These are phyloP conservation scores for Saguinus midas DNA, from an alignment of 2,113 vertebrate genomes.

Conservation along the genomic window DNA sequence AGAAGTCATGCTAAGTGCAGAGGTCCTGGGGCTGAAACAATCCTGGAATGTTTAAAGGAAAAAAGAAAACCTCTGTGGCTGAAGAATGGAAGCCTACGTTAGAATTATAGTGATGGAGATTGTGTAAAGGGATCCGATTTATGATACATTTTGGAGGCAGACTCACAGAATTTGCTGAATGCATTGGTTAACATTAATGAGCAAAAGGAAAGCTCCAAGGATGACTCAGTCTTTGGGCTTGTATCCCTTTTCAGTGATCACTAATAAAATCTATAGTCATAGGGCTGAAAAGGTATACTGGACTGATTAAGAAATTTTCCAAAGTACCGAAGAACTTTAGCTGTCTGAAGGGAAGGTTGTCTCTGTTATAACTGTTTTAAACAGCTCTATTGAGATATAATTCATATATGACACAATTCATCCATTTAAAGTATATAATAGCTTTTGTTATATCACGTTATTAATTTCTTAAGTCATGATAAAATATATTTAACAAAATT, in stretches of 20 bases:
- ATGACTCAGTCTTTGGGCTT: background rate
- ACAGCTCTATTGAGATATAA: background rate
- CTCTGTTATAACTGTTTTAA: background rate
- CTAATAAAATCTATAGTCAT: background rate
- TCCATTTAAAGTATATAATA: background rate
- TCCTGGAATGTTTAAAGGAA: background rate
- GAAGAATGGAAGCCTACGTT: background rate
- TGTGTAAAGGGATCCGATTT: background rate
- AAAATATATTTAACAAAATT: constrained; percentile 1
- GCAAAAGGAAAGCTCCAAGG: background rate
- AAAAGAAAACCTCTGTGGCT: background rate
- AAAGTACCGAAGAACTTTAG: background rate
- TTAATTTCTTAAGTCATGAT: background rate
- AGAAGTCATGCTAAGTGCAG: background rate
- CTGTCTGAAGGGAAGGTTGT: background rate
- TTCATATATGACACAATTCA: background rate
- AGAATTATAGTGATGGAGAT: background rate
- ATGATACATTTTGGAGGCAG: background rate
- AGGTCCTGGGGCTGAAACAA: background rate
- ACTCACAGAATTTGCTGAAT: constrained; percentile 37
- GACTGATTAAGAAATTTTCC: background rate
- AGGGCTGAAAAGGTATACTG: background rate
- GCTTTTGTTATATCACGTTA: background rate
- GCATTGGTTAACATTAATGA: background rate
- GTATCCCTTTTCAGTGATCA: background rate